Evolutionary conservation across 35 echinoderm and acorn worm species (phyloP).

Genomic region (Ophioderma brevispina): DNA sequence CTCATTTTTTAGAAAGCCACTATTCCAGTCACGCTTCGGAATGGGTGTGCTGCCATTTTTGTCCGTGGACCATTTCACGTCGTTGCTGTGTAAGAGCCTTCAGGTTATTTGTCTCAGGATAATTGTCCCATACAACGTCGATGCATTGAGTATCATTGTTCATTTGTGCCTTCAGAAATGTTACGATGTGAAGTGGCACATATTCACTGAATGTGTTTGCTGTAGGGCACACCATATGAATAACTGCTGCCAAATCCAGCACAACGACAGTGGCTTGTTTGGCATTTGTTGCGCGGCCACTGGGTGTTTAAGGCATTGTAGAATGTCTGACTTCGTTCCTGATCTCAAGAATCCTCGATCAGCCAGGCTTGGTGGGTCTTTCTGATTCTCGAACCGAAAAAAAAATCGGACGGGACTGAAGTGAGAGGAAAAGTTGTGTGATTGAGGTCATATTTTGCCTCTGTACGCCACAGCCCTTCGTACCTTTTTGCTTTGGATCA

Average conservation of each 20-base stretch:
- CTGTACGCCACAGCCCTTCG: neutral
- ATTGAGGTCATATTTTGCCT: too few relatives aligned
- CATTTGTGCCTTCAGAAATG: conserved; percentile 51
- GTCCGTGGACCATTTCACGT: conserved; percentile 28
- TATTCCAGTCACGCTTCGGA: conserved; percentile 33
- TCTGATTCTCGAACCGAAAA: neutral
- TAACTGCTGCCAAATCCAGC: too few relatives aligned
- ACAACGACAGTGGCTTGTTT: neutral
- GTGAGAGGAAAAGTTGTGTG: too few relatives aligned
- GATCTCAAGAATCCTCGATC: neutral
- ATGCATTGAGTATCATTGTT: conserved; percentile 20
- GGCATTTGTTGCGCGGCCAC: neutral
- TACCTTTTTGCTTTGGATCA: too few relatives aligned
- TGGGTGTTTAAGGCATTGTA: neutral
- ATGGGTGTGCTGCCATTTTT: conserved; percentile 23
- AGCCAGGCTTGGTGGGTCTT: too few relatives aligned
- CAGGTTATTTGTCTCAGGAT: conserved; percentile 21
- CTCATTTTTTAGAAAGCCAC: conserved; percentile 47
- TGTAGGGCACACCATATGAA: too few relatives aligned
- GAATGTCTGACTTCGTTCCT: neutral
- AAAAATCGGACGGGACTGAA: too few relatives aligned
- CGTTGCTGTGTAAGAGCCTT: conserved; percentile 20
- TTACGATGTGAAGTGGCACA: conserved; percentile 33
- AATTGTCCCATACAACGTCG: conserved; percentile 28
- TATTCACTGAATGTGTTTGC: conserved; percentile 44